phyloP scores from a whole-genome alignment of 2,113 vertebrate genomes.

The Neolamprologus sp. region DNA sequence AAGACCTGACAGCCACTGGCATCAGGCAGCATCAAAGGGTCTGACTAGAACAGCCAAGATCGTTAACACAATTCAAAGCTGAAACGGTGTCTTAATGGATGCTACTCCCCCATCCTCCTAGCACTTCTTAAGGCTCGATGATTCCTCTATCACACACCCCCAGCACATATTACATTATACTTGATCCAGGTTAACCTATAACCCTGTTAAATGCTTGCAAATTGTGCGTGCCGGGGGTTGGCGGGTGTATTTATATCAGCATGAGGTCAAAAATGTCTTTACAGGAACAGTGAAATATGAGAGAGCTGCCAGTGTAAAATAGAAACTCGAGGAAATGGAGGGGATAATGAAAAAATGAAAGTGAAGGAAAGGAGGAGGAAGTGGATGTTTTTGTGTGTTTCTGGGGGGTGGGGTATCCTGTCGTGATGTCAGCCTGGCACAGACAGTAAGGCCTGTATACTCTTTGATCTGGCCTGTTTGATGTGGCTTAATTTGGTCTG shows the following conservation, averaged over 20 bases:
- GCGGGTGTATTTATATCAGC: background rate
- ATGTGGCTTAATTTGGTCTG: constrained; percentile 67
- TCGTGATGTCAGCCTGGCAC: constrained; percentile 31
- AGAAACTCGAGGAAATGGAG: background rate
- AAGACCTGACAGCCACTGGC: constrained; percentile 1
- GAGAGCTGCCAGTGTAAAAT: background rate
- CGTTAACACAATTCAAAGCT: constrained; percentile 12
- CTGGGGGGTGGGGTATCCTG: constrained; percentile 13
- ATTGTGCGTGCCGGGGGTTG: background rate
- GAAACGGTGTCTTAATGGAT: constrained; percentile 21
- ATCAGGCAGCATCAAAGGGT: constrained; percentile 34
- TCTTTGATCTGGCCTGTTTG: constrained; percentile 66
- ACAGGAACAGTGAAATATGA: background rate
- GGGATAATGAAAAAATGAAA: background rate
- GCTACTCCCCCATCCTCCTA: background rate
- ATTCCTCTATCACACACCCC: constrained; percentile 12
- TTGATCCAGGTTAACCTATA: constrained; percentile 51
- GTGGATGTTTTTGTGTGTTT: background rate
- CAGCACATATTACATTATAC: constrained; percentile 39
- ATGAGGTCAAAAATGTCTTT: background rate
- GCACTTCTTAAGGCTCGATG: background rate
- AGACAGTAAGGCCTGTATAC: constrained; percentile 23
- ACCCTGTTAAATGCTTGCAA: constrained; percentile 22
- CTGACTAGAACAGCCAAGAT: background rate
- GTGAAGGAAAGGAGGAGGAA: background rate